Base-by-base conservation (phyloP, 2,113 vertebrate species). In the Corythornis vintsioides region DNA sequence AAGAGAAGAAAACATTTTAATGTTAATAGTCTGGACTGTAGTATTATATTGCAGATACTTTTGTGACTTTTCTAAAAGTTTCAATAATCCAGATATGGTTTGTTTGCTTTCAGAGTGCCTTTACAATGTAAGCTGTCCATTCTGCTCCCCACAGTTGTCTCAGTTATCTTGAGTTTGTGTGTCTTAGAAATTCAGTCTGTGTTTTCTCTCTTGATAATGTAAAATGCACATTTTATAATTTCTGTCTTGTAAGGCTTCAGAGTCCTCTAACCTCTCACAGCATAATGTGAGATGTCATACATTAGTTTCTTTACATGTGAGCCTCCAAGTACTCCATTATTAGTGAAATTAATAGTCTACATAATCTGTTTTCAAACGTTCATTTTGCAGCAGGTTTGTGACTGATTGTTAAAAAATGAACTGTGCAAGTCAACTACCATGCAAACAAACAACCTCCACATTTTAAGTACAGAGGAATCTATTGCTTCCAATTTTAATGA, bases 371-470 rank as follows among this genome's bases (percentile, higher is more conserved):
- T 88, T 92, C 90, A 83, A 69, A 60, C 56, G 57, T 86, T 92
- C 76, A 21, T 56, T 92, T 89, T 90, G 56, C 83, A 88, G 57
- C 65, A 69, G 48, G 43, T 86, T 90, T 93, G 77, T 76, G 70
- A 88, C 13, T 47, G 61, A 86, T 84, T 78, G 69, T 67, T 72
- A 3, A 16, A 66, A 66, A 73, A 70, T 78, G 50, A 92, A 17
- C 73, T 80, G 10, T 61, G 56, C 52, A 67, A 60, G 56, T 83
- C 67, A 71, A 9, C 33, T 53, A 29, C 56, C 20, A 10, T 50
- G 59, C 74, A 61, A 82, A 69, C 48, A 69, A 81, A 50, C 66
- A 18, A 20, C 15, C 55, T 65, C 79, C 35, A n/a, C 70, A 71
- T 88, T 81, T 57, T 78, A 83, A 86, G 42, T 75, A 31, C 35